Evolutionary conservation across 2,888 invertebrate species (phyloP).

Genomic region (Chrysopilus asiliformis): DNA sequence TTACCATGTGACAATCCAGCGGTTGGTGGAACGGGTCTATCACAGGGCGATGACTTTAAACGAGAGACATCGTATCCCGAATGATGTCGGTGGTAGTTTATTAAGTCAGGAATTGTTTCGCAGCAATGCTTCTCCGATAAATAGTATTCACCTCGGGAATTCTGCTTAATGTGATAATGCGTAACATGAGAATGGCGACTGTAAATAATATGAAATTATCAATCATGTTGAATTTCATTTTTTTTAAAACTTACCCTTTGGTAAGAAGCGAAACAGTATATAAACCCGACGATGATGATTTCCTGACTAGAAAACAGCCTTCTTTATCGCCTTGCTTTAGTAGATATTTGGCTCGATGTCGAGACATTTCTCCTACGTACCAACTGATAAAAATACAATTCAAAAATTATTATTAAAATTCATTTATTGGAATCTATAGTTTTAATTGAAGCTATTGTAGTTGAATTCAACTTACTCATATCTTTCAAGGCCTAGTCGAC

Average conservation of each 20-base stretch:
- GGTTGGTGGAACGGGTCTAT: constrained; percentile 80
- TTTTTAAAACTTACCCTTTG: constrained; percentile 63
- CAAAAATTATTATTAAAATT: constrained; percentile 1
- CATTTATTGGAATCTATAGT: neutral
- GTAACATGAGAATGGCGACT: constrained; percentile 87
- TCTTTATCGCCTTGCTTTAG: constrained; percentile 88
- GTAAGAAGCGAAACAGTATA: constrained; percentile 90
- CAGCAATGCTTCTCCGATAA: constrained; percentile 90
- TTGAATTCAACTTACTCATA: constrained; percentile 73
- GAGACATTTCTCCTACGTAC: constrained; percentile 92
- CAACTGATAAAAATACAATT: constrained; percentile 49
- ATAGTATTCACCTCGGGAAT: constrained; percentile 73
- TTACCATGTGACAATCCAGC: constrained; percentile 85
- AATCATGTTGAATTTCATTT: too few species aligned
- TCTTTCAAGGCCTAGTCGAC: constrained; percentile 79
- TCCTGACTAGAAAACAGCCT: constrained; percentile 91
- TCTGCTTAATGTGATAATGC: constrained; percentile 93
- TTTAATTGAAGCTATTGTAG: neutral
- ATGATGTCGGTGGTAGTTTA: constrained; percentile 91
- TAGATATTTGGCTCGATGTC: constrained; percentile 81
- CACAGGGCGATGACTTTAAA: constrained; percentile 79
- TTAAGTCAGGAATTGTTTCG: constrained; percentile 80
- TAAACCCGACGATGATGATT: constrained; percentile 88
- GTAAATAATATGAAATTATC: too few species aligned
- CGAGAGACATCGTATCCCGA: constrained; percentile 86